A percentile compares a stretch with the other conserved stretches of the same genome.
phyloP scores from a whole-genome alignment of 2,113 vertebrate species.

The Chaetops frenatus region DNA sequence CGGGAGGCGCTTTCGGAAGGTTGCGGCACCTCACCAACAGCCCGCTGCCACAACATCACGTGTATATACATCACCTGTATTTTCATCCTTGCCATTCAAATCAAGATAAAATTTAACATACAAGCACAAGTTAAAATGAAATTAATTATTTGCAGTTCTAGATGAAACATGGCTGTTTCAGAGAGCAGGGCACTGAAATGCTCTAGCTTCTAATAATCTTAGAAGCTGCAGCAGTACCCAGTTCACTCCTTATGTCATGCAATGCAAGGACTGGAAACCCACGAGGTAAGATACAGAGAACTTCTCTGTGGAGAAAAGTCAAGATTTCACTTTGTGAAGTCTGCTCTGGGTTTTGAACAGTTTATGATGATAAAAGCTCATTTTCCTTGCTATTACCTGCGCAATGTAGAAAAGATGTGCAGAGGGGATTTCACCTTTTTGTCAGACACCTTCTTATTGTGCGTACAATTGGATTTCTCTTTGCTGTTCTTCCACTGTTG shows the following conservation, averaged over 20 bases:
- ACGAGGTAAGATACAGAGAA: slow-evolving; percentile 9
- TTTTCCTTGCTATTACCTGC: slow-evolving; percentile 75
- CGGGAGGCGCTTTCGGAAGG: too few relatives aligned
- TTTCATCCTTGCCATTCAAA: background rate
- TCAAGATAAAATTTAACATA: background rate
- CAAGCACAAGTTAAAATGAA: background rate
- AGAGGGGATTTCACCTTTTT: slow-evolving; percentile 89
- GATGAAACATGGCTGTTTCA: background rate
- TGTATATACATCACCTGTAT: background rate
- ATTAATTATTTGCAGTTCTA: background rate
- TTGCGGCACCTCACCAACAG: too few relatives aligned
- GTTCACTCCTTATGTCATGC: background rate
- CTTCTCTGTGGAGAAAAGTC: background rate
- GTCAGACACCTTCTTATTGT: slow-evolving; percentile 83
- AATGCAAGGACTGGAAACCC: background rate
- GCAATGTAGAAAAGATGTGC: slow-evolving; percentile 88
- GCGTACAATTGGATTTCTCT: slow-evolving; percentile 81
- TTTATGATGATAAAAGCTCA: background rate
- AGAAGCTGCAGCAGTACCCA: background rate
- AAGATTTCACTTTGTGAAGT: slow-evolving; percentile 4
- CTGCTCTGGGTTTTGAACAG: background rate
- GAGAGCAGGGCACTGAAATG: background rate
- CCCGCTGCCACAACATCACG: too few relatives aligned
- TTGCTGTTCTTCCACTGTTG: slow-evolving; percentile 89
- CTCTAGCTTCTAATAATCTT: background rate